phyloP scores from a whole-genome alignment of 2,888 invertebrate species.

The Apotomis capreana region DNA sequence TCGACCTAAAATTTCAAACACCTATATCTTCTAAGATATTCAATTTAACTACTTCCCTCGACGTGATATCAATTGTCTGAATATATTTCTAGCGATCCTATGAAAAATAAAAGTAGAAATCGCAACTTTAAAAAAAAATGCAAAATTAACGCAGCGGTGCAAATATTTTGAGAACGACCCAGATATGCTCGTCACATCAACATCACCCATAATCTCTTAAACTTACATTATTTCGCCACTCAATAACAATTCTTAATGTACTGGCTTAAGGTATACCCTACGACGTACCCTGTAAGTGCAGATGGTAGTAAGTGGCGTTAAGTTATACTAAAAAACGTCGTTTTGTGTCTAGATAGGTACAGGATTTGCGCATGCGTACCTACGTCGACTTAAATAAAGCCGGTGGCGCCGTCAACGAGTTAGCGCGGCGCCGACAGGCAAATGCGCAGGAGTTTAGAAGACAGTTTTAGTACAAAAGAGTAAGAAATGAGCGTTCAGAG shows the following conservation, averaged over 20 bases:
- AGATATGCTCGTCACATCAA: constrained; percentile 1
- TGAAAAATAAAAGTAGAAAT: too few relatives aligned
- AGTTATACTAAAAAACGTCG: not conserved
- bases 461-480: constrained; percentile 1
- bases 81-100: too few relatives aligned
- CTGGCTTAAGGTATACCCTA: constrained; percentile 12
- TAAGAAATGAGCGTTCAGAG: too few relatives aligned
- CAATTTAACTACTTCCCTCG: too few relatives aligned
- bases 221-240: constrained; percentile 7
- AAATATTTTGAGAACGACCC: too few relatives aligned
- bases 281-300: not conserved
- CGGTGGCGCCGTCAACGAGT: constrained; percentile 21
- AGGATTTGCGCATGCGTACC: not conserved
- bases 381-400: constrained; percentile 27
- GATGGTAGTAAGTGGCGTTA: constrained; percentile 3
- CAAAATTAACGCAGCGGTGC: too few relatives aligned
- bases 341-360: too few relatives aligned
- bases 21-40: too few relatives aligned
- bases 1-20: too few relatives aligned
- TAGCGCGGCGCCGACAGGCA: constrained; percentile 23
- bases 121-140: too few relatives aligned
- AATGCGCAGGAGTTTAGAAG: constrained; percentile 17
- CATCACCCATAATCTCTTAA: constrained; percentile 7
- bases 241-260: constrained; percentile 9
- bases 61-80: too few relatives aligned